phyloP scores from a whole-genome alignment of 1,140 invertebrate species.

The Heterodera carotae region DNA sequence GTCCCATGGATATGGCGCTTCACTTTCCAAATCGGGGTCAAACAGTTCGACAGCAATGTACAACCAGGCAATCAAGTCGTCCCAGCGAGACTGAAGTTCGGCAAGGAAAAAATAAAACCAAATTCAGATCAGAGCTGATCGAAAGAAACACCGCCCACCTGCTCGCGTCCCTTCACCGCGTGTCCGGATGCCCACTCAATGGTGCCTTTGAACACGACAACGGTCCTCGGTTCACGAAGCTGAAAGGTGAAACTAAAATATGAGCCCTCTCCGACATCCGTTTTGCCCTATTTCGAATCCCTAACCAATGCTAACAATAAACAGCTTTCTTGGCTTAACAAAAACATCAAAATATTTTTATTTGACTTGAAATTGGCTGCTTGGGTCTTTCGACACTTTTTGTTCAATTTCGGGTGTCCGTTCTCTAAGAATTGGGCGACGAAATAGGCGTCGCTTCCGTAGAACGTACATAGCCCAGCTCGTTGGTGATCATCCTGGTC shows the following conservation, averaged over 20 bases:
- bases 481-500: constrained; percentile 43
- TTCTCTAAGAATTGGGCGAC: too few species aligned
- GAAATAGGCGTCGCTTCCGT: too few species aligned
- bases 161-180: constrained; percentile 45
- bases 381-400: too few species aligned
- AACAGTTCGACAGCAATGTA: constrained; percentile 47
- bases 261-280: too few species aligned
- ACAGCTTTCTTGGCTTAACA: too few species aligned
- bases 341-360: too few species aligned
- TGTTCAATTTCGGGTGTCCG: too few species aligned
- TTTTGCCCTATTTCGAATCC: too few species aligned
- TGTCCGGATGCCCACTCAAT: constrained; percentile 51
- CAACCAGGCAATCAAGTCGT: constrained; percentile 50
- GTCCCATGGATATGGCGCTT: constrained; percentile 9
- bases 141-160: not conserved
- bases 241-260: too few species aligned
- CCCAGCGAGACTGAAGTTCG: constrained; percentile 41
- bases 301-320: too few species aligned
- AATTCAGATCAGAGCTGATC: not conserved
- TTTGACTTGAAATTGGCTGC: too few species aligned
- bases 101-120: not conserved
- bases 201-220: constrained; percentile 47
- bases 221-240: constrained; percentile 46
- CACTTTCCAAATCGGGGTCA: constrained; percentile 26
- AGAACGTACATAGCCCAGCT: constrained; percentile 4